These are phyloP conservation scores for Xylocampa areola DNA, from an alignment of 2,888 invertebrate species.

Conservation along the genomic window DNA sequence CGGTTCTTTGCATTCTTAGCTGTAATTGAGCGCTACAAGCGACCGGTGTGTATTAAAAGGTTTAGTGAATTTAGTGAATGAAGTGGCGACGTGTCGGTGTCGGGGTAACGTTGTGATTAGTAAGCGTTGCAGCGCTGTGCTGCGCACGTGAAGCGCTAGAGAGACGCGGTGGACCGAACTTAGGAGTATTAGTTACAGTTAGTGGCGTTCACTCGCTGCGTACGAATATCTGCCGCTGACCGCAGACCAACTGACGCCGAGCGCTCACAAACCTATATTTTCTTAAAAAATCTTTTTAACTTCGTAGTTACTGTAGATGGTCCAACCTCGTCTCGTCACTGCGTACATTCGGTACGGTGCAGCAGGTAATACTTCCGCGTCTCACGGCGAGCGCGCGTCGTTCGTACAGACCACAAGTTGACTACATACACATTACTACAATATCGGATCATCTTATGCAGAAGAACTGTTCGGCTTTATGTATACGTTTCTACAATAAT, in stretches of 20 bases:
- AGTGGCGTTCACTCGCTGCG: slow-evolving; percentile 6
- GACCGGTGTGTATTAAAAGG: slow-evolving; percentile 7
- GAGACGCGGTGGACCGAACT: not conserved
- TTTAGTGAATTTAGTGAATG: slow-evolving; percentile 21
- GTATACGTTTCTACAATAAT: no score
- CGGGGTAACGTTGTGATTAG: slow-evolving; percentile 10
- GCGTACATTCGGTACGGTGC: no score
- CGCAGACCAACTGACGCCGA: not conserved
- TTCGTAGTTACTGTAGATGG: no score
- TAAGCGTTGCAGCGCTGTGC: slow-evolving; percentile 22
- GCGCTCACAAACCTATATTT: no score
- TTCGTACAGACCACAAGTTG: no score
- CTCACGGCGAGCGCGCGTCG: no score
- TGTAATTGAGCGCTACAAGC: not conserved
- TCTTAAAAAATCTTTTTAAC: no score
- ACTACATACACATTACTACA: no score
- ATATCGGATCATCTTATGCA: no score
- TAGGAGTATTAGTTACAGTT: slow-evolving; percentile 8
- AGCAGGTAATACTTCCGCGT: no score
- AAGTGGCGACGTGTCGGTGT: slow-evolving; percentile 13
- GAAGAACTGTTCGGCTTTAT: no score
- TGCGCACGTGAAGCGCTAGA: not conserved
- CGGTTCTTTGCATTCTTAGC: not conserved
- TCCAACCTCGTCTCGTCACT: no score
- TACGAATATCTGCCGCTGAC: slow-evolving; percentile 1